These are phyloP conservation scores for Diorhabda sublineata DNA, from an alignment of 1,140 invertebrate species.

Conservation along the genomic window DNA sequence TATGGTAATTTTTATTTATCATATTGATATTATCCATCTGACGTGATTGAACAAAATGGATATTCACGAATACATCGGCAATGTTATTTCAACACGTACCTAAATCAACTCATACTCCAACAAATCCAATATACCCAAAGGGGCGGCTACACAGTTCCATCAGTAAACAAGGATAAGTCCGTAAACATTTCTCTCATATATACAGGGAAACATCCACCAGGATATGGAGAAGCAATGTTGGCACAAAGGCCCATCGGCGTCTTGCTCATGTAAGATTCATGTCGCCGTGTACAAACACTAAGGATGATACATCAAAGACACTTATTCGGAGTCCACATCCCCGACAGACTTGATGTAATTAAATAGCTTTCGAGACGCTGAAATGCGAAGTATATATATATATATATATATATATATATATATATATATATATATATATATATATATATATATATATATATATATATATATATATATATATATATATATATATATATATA, in stretches of 20 bases:
- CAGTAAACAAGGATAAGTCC: constrained; percentile 12
- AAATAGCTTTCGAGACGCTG: constrained; percentile 13
- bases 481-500: too few relatives aligned
- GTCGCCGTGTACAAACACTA: constrained; percentile 21
- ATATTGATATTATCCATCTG: too few relatives aligned
- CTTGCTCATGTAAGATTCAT: constrained; percentile 23
- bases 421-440: too few relatives aligned
- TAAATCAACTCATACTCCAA: constrained; percentile 7
- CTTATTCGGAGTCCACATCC: neutral
- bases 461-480: too few relatives aligned
- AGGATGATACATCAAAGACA: constrained; percentile 24
- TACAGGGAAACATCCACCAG: constrained; percentile 4
- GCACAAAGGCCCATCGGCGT: constrained; percentile 6
- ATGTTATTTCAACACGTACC: neutral
- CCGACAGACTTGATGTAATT: constrained; percentile 22
- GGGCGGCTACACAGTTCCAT: constrained; percentile 9
- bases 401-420: too few relatives aligned
- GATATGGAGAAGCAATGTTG: constrained; percentile 7
- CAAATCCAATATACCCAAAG: constrained; percentile 16
- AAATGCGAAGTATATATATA: too few relatives aligned
- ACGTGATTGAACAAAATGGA: neutral
- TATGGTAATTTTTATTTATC: too few relatives aligned
- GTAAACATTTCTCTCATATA: constrained; percentile 14
- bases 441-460: too few relatives aligned
- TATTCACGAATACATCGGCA: neutral